Evolutionary conservation across 2,888 invertebrate genomes (phyloP).

Genomic region (Oscheius sp.): DNA sequence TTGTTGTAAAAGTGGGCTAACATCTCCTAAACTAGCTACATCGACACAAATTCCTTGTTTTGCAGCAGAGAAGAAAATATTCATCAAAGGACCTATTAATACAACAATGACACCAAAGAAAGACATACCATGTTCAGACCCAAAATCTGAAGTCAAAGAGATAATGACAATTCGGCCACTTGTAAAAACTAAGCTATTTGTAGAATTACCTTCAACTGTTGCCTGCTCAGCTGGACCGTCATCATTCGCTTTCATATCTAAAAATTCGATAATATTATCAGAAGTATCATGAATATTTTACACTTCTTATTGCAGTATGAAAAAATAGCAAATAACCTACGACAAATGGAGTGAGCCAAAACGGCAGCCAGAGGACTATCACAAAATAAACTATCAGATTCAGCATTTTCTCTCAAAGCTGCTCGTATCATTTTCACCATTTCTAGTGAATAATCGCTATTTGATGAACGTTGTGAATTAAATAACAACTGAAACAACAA

Average conservation of each 20-base stretch:
- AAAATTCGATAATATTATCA: not conserved
- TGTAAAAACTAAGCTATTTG: conserved; percentile 3
- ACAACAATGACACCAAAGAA: not conserved
- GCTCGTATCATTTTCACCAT: conserved; percentile 33
- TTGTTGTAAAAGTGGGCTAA: conserved; percentile 51
- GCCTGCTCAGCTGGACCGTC: conserved; percentile 31
- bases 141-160: conserved; percentile 43
- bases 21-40: conserved; percentile 45
- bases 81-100: conserved; percentile 44
- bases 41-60: conserved; percentile 52
- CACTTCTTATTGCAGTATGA: too few species aligned
- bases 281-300: too few species aligned
- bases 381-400: conserved; percentile 19
- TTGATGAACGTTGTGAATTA: conserved; percentile 36
- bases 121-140: conserved; percentile 42
- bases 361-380: conserved; percentile 42
- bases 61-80: conserved; percentile 53
- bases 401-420: conserved; percentile 26
- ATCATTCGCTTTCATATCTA: conserved; percentile 44
- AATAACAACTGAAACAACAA: conserved; percentile 36
- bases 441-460: conserved; percentile 35
- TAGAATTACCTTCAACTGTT: not conserved
- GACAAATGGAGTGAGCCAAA: conserved; percentile 49
- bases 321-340: conserved; percentile 32
- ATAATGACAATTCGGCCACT: conserved; percentile 43